These are phyloP conservation scores for Athalia rosae DNA, from an alignment of 2,888 invertebrate species.

Conservation along the genomic window DNA sequence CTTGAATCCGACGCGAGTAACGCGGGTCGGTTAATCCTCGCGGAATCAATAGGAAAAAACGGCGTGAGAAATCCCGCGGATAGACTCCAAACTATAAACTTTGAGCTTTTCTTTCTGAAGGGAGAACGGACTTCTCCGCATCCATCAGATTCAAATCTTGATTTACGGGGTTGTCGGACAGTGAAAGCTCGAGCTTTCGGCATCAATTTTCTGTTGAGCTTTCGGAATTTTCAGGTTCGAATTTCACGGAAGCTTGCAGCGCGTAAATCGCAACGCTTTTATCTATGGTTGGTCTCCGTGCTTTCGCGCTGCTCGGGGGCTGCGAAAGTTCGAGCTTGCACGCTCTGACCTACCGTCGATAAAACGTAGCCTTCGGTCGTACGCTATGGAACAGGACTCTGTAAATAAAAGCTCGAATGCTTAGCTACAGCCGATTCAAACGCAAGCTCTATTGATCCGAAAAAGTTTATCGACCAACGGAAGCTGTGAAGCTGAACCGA, in stretches of 20 bases:
- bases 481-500: too few relatives aligned
- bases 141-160: too few relatives aligned
- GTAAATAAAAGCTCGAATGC: not conserved
- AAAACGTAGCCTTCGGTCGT: slow-evolving; percentile 2
- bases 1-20: too few relatives aligned
- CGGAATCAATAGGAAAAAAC: too few relatives aligned
- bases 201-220: not conserved
- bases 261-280: not conserved
- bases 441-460: too few relatives aligned
- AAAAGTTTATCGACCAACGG: too few relatives aligned
- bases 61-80: too few relatives aligned
- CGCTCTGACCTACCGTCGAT: slow-evolving; percentile 26
- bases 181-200: slow-evolving; percentile 14
- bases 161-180: not conserved
- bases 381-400: not conserved
- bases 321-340: not conserved
- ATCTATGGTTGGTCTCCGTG: slow-evolving; percentile 16
- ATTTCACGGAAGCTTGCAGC: not conserved
- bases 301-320: not conserved
- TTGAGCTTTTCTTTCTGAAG: too few relatives aligned
- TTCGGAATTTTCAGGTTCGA: not conserved
- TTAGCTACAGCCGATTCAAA: not conserved
- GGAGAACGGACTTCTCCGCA: too few relatives aligned
- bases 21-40: too few relatives aligned
- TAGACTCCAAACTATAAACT: too few relatives aligned